Base-by-base conservation (phyloP, 2,888 invertebrate species). In the Lasioglossum lativentre region DNA sequence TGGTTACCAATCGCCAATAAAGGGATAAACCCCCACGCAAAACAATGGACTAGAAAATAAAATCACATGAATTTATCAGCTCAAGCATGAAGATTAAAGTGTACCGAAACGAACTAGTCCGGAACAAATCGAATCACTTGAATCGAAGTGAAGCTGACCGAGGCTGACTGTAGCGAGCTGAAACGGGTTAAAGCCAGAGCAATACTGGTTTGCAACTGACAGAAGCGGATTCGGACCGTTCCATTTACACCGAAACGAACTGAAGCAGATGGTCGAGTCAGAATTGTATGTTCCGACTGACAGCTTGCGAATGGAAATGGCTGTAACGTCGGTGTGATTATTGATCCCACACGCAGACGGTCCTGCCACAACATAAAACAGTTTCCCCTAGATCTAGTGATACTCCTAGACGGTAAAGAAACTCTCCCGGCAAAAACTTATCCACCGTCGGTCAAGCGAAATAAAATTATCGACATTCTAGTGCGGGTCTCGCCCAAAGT, bases 321-420 rank as follows among this genome's bases (percentile, higher is more conserved):
- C 27, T 27, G 27, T 27, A 4, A n/a, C 27, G 5, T 59, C 59
- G 59, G 63, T 34, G 27, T 30, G 4, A 72, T 59, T 78, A 83
- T 83, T 84, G 86, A 84, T 73, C 78, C 30, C 3, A 4, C n/a
- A 0, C 1, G 40, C 23, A 34, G 8, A 1, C 45, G 6, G 81
- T 86, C 76, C 85, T 76, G 68, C 85, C 81, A 1, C 59, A 23
- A 30, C n/a, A 0, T 14, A 12, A 6, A 52, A 16, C 19, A 70
- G 70, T 34, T 63, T 52, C 10, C 6, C 23, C n/a, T 5, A 10
- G 34, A 27, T 16, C 34, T n/a, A 27, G 40, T 23, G 30, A 52
- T 45, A 30, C 63, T 76, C 45, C 19, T 2, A 19, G 82, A 38
- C 40, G 85, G 70, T 85, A 82, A 85, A 70, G 38, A 8, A 71